Conservation (phyloP, 2,797 vertebrate genomes). For the Oceanodroma leucorhoa region DNA sequence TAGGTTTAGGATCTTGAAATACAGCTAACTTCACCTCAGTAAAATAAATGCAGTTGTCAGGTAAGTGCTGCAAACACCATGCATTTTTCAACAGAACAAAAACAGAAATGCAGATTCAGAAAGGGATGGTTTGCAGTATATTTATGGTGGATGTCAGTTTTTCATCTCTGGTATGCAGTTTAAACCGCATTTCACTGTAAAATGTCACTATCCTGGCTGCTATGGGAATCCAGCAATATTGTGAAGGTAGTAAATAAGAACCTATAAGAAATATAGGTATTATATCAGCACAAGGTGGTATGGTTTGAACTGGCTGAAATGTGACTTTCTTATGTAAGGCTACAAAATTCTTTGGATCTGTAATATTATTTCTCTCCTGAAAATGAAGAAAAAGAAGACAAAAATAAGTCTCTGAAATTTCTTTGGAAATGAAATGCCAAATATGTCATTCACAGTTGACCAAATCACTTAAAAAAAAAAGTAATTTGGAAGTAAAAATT, state of each 20-base stretch:
- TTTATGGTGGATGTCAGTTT: conserved; percentile 20
- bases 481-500: neutral
- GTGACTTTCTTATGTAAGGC: neutral
- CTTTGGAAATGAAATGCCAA: neutral
- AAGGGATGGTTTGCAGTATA: neutral
- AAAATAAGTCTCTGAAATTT: neutral
- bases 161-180: neutral
- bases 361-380: neutral
- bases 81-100: neutral
- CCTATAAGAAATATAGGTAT: neutral
- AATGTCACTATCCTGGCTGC: neutral
- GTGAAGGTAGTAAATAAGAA: conserved; percentile 19
- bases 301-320: neutral
- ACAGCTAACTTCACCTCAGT: neutral
- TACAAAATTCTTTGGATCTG: neutral
- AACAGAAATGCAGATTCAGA: neutral
- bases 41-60: neutral
- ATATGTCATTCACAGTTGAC: neutral
- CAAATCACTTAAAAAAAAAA: neutral
- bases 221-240: neutral
- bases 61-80: neutral
- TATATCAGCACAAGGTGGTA: neutral
- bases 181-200: neutral
- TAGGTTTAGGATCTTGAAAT: neutral
- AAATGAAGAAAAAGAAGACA: neutral